Evolutionary conservation across 2,888 invertebrate species (phyloP), one percentile per base, ranked within the genome.

Genomic region (Lissonota sp.): DNA sequence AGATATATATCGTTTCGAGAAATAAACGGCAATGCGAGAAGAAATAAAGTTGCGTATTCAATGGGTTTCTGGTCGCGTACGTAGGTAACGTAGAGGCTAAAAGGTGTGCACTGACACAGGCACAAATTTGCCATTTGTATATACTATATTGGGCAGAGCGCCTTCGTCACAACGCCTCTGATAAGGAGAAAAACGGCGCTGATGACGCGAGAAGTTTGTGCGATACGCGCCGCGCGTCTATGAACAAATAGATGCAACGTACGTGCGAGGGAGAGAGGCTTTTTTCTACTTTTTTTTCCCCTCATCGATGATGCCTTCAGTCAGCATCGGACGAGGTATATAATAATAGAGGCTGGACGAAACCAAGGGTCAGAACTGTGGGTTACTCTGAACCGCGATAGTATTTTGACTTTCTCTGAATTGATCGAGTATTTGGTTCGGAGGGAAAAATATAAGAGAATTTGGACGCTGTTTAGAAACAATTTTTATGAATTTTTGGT

Each of bases 1-100:
- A 53, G 62, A 16, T n/a, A 5, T 51, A 46, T 53, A 44, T 63
- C 46, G 58, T 26, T 16, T 42, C 16, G 44, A 58, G 57, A 69
- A 63, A 63, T 44, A 58, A 44, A 75, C 74, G 64, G 26, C 26
- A 3, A 26, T 3, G 26, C 70, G 58, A 51, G 74, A 74, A 60
- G 77, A 70, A 73, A 81, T 77, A 78, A 74, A 81, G 74, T 81
- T 77, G 77, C 74, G 69, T 66, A 74, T 78, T 69, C 77, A 73
- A 78, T 78, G 66, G 40, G 26, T 26, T 58, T 69, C 46, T 64
- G 26, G 26, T 26, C 26, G 8, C 51, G 57, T 77, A 76, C 53
- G 64, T 80, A 62, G 67, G 76, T 77, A 42, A 62, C 60, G 69
- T 77, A 26, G 37, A 42, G 53, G 44, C 62, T 53, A 55, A 53